Evolutionary conservation across 2,113 vertebrate genomes (phyloP).

Genomic region (Anarrhichthys ocellatus): DNA sequence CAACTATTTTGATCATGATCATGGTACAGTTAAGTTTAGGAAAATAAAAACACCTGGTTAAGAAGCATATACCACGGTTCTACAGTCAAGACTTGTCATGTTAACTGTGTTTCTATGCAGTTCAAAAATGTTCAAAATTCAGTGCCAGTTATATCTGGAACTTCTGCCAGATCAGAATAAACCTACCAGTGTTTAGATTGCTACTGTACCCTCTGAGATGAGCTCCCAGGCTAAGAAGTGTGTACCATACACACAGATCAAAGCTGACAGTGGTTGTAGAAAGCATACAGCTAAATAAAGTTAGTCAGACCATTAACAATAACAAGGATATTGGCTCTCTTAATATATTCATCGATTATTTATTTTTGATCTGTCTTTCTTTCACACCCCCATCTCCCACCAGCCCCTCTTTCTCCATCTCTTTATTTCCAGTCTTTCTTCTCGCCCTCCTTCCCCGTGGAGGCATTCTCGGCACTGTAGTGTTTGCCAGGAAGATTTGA

Average conservation of each 20-base stretch:
- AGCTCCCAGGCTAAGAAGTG: background rate
- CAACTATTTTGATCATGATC: background rate
- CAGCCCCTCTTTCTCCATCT: constrained; percentile 5
- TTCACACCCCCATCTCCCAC: background rate
- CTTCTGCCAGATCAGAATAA: background rate
- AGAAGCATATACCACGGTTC: background rate
- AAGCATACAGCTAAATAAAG: constrained; percentile 29
- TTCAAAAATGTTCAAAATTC: background rate
- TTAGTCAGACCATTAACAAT: background rate
- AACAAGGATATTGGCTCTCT: background rate
- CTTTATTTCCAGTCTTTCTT: constrained; percentile 16
- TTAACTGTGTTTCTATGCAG: background rate
- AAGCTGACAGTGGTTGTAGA: constrained; percentile 6
- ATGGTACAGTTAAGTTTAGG: background rate
- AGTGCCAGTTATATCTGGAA: background rate
- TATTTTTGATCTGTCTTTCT: constrained; percentile 2
- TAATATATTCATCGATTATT: background rate
- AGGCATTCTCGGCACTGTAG: constrained; percentile 35
- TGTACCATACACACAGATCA: constrained; percentile 7
- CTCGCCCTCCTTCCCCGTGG: constrained; percentile 15
- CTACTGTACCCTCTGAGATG: background rate
- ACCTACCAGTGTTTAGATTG: background rate
- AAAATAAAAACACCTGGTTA: background rate
- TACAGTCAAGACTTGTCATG: background rate
- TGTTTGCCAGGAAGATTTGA: constrained; percentile 58